Evolutionary conservation across 2,888 invertebrate species (phyloP).

Genomic region (Stenichneumon culpator): DNA sequence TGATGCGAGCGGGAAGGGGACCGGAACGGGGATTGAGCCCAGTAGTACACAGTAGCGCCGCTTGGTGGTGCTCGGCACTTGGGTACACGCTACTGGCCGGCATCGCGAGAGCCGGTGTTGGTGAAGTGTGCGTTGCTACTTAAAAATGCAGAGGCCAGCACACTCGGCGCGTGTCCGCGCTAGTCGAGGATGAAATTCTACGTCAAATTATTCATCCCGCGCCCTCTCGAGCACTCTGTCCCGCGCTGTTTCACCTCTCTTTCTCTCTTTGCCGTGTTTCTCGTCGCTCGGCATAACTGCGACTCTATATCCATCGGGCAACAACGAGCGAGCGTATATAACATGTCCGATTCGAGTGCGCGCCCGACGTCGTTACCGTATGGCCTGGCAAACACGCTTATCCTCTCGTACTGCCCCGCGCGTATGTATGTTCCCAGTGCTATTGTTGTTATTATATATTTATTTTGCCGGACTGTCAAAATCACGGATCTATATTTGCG

Average conservation of each 20-base stretch:
- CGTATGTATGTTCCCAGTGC: slow-evolving; percentile 24
- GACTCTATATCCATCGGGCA: slow-evolving; percentile 58
- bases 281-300: slow-evolving; percentile 27
- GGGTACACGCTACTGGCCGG: slow-evolving; percentile 47
- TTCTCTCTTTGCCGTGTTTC: background rate
- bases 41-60: background rate
- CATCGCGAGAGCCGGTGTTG: slow-evolving; percentile 56
- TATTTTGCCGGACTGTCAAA: background rate
- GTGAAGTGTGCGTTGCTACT: slow-evolving; percentile 64
- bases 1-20: background rate
- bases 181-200: slow-evolving; percentile 68
- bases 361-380: slow-evolving; percentile 65
- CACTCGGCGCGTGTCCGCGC: slow-evolving; percentile 67
- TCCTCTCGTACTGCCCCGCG: slow-evolving; percentile 12
- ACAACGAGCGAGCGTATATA: slow-evolving; percentile 27
- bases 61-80: slow-evolving; percentile 50
- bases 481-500: background rate
- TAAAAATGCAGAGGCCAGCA: slow-evolving; percentile 66
- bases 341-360: slow-evolving; percentile 57
- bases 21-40: slow-evolving; percentile 25
- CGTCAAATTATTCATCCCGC: slow-evolving; percentile 67
- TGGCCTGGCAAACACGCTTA: slow-evolving; percentile 52
- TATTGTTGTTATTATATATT: slow-evolving; percentile 30
- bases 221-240: slow-evolving; percentile 17
- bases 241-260: slow-evolving; percentile 10